phyloP scores from a whole-genome alignment of 2,113 vertebrate species.

The Dromiciops gliroides region DNA sequence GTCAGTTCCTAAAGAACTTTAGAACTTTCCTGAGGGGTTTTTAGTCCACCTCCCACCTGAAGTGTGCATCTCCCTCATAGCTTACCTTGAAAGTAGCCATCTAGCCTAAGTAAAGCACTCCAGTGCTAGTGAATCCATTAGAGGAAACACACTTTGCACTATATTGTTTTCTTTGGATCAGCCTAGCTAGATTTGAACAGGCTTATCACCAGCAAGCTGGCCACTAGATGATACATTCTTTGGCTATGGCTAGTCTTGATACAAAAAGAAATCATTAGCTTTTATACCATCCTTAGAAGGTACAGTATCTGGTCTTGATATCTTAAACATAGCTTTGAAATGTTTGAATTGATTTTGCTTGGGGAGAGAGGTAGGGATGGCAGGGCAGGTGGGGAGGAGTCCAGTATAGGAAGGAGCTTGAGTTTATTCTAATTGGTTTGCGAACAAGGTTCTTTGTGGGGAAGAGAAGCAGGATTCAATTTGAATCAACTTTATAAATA shows the following conservation, averaged over 20 bases:
- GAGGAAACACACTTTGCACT: background rate
- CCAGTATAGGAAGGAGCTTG: background rate
- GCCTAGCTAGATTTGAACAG: background rate
- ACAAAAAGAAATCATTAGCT: background rate
- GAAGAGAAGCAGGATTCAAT: conserved; percentile 17
- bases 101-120: background rate
- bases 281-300: background rate
- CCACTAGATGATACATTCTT: background rate
- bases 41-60: too few relatives aligned
- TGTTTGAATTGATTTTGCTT: background rate
- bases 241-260: background rate
- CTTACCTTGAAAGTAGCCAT: background rate
- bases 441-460: background rate
- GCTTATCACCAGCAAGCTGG: background rate
- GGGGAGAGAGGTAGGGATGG: background rate
- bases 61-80: background rate
- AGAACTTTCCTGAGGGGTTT: too few relatives aligned
- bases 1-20: background rate
- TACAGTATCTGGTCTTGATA: background rate
- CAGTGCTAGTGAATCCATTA: background rate
- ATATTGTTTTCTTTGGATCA: background rate
- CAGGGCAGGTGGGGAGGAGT: background rate
- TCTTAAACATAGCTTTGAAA: background rate
- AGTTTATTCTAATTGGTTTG: conserved; percentile 39
- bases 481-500: conserved; percentile 34